Evolutionary conservation across 2,113 vertebrate species (phyloP), one percentile per base, ranked within the genome.

Genomic region (Dasyprocta punctata): DNA sequence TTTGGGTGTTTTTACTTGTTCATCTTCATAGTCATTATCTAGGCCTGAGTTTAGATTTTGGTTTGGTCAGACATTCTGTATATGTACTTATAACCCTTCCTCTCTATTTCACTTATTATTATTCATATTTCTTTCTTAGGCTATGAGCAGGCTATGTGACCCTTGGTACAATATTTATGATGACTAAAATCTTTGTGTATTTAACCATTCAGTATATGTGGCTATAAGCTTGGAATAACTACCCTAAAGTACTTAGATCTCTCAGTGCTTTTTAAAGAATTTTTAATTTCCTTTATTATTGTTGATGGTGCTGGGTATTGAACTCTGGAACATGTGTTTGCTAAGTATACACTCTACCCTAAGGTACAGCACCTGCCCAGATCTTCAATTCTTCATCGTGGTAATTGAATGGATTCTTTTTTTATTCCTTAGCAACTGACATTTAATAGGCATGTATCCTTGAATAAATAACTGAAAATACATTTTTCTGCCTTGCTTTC

Each of bases 191-290:
- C 22, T 69, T 65, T 61, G 19, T 16, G 17, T 73, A 26, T 73
- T 96, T 86, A 77, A 77, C n/a, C 61, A 56, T 81, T 86, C n/a
- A 71, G 54, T n/a, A n/a, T n/a, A n/a, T n/a, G n/a, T 89, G 38
- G 4, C 36, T 60, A 41, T 71, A 61, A 71, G 9, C 61, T 61
- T 92, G n/a, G 63, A 54, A 65, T 82, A 14, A 54, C 19, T 90
- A 44, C 60, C 60, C 60, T 30, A 19, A 86, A 78, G 24, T 80
- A 75, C 28, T 47, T 86, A 63, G 30, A 67, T 56, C 28, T 41
- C 3, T 47, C n/a, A 30, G 0, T 92, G 75, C 44, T 81, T 82
- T 63, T 54, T 82, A 54, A 58, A 26, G 14, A 80, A 60, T 24
- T 38, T 83, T 2, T 38, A 6, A 5, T 26, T 24, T 8, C 26